These are phyloP conservation scores for Malthinus seriepunctatus DNA, from an alignment of 2,888 invertebrate species.

Conservation along the genomic window DNA sequence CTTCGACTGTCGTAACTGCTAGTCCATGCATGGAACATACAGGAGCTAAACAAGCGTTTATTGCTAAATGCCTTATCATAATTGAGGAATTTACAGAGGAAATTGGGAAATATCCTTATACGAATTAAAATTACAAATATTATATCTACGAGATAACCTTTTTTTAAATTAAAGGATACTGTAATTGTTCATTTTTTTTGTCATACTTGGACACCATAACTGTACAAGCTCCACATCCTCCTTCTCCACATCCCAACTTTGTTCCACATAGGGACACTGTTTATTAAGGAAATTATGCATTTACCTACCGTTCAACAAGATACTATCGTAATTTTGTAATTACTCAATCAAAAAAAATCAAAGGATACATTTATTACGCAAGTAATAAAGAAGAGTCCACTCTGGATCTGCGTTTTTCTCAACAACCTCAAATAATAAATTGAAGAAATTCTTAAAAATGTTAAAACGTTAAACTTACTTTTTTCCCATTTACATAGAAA, in stretches of 20 bases:
- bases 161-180: constrained; percentile 55
- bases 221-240: constrained; percentile 94
- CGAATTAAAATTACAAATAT: not conserved
- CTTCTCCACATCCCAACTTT: constrained; percentile 92
- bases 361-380: constrained; percentile 73
- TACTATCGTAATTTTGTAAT: not conserved
- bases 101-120: not conserved
- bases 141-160: not conserved
- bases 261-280: constrained; percentile 79
- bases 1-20: constrained; percentile 92
- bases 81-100: constrained; percentile 39
- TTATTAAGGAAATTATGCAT: constrained; percentile 29
- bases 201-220: constrained; percentile 85
- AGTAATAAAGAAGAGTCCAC: constrained; percentile 81
- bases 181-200: constrained; percentile 57
- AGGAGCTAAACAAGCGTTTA: constrained; percentile 89
- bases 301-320: not conserved
- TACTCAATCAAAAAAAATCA: no score
- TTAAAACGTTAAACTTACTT: constrained; percentile 6
- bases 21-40: constrained; percentile 84
- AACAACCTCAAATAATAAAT: constrained; percentile 60
- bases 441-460: not conserved
- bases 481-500: constrained; percentile 51
- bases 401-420: constrained; percentile 79
- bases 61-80: constrained; percentile 71